Conservation (phyloP, 1,140 invertebrate species). For the Drosophila chauvacae region DNA sequence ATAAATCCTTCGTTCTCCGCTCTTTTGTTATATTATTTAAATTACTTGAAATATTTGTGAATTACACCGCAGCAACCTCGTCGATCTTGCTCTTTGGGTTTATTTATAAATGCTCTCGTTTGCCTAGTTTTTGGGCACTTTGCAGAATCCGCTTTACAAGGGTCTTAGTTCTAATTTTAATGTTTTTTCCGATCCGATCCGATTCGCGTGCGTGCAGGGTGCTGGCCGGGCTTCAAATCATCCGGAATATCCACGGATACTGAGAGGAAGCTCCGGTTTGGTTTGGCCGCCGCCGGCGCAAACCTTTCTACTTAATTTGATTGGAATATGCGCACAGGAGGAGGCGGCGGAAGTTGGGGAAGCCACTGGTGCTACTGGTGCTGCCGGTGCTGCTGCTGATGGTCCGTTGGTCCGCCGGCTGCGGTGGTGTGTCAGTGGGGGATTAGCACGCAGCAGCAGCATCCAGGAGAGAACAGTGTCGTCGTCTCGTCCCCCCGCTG, state of each 20-base stretch:
- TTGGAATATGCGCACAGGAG: constrained; percentile 75
- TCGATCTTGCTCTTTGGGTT: constrained; percentile 7
- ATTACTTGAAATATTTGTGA: constrained; percentile 4
- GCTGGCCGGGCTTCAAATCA: constrained; percentile 20
- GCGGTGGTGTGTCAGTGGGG: constrained; percentile 48
- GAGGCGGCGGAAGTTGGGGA: constrained; percentile 21
- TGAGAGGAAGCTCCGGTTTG: constrained; percentile 28
- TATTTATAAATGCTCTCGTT: constrained; percentile 29
- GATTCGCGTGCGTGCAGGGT: constrained; percentile 13
- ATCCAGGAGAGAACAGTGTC: neutral
- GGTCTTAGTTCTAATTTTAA: constrained; percentile 3
- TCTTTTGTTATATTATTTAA: neutral
- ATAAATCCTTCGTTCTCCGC: neutral
- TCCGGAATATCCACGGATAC: constrained; percentile 24
- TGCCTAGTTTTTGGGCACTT: neutral
- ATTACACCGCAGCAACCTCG: constrained; percentile 10
- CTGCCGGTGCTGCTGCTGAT: neutral
- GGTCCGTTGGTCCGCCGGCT: constrained; percentile 48
- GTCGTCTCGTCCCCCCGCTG: neutral
- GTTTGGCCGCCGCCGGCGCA: constrained; percentile 26
- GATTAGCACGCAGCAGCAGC: constrained; percentile 53
- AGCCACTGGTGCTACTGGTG: constrained; percentile 17
- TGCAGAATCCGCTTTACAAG: neutral
- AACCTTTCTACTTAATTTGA: constrained; percentile 80
- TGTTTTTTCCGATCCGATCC: neutral